phyloP scores from a whole-genome alignment of 1,140 invertebrate genomes.

The Nasonia vitripennis region DNA sequence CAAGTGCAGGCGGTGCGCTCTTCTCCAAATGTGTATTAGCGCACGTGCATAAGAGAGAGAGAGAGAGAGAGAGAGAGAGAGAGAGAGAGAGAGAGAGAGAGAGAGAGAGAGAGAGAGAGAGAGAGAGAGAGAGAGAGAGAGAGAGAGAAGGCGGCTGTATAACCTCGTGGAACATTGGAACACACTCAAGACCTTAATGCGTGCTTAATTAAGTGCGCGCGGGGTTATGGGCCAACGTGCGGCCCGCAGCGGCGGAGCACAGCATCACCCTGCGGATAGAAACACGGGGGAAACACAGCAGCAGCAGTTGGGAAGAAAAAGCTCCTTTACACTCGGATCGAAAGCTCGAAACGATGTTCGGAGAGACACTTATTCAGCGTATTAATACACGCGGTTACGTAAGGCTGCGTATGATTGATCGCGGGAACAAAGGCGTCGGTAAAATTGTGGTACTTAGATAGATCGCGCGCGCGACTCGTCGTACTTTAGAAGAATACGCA shows the following conservation, averaged over 20 bases:
- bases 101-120: background rate
- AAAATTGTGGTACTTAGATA: constrained; percentile 34
- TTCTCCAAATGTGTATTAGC: background rate
- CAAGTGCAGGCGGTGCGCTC: too few species aligned
- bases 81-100: background rate
- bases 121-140: background rate
- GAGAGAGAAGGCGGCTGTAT: constrained; percentile 22
- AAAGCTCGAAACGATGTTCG: background rate
- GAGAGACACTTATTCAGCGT: too few species aligned
- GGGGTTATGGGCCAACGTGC: constrained; percentile 45
- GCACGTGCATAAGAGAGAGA: background rate
- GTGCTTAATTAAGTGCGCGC: constrained; percentile 71
- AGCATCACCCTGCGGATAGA: background rate
- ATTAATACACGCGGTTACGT: background rate
- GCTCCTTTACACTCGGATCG: background rate
- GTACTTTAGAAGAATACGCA: background rate
- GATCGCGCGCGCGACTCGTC: constrained; percentile 49
- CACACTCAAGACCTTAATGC: constrained; percentile 72
- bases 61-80: background rate
- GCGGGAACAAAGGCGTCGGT: background rate
- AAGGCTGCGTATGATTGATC: constrained; percentile 9
- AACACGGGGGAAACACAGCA: background rate
- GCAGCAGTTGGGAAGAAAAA: background rate
- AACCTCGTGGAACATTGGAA: constrained; percentile 68
- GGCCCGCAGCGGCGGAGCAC: background rate